Conservation (phyloP, 2,113 vertebrate species). For the Nanorana parkeri region DNA sequence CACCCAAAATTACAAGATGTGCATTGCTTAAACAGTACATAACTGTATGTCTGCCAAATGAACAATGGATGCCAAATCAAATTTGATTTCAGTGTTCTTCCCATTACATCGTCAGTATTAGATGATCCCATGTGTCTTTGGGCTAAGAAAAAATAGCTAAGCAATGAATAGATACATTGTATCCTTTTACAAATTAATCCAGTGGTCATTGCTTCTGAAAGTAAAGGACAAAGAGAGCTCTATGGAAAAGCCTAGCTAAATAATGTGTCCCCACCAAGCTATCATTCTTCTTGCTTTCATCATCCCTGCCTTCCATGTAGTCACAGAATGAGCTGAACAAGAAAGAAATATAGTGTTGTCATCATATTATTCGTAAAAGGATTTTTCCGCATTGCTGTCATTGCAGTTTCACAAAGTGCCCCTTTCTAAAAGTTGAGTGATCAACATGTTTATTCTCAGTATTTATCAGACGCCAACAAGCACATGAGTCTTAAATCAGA, state of each 20-base stretch:
- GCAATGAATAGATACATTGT: slow-evolving; percentile 78
- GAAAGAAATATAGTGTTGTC: slow-evolving; percentile 19
- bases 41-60: slow-evolving; percentile 43
- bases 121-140: slow-evolving; percentile 63
- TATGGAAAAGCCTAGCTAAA: slow-evolving; percentile 63
- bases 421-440: not conserved
- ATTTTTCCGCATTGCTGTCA: not conserved
- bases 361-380: not conserved
- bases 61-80: slow-evolving; percentile 57
- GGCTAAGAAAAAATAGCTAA: slow-evolving; percentile 72
- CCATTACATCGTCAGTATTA: slow-evolving; percentile 65
- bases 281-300: slow-evolving; percentile 62
- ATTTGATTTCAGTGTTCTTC: slow-evolving; percentile 59
- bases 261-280: slow-evolving; percentile 61
- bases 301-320: not conserved
- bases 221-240: slow-evolving; percentile 71
- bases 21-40: not conserved
- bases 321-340: slow-evolving; percentile 12
- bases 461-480: not conserved
- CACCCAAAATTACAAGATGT: not conserved
- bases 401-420: not conserved
- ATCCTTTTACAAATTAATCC: slow-evolving; percentile 70
- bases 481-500: not conserved
- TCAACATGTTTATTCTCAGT: not conserved
- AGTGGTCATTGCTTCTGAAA: slow-evolving; percentile 59